These are phyloP conservation scores for Connochaetes taurinus DNA, from an alignment of 2,113 vertebrate genomes.

Conservation along the genomic window DNA sequence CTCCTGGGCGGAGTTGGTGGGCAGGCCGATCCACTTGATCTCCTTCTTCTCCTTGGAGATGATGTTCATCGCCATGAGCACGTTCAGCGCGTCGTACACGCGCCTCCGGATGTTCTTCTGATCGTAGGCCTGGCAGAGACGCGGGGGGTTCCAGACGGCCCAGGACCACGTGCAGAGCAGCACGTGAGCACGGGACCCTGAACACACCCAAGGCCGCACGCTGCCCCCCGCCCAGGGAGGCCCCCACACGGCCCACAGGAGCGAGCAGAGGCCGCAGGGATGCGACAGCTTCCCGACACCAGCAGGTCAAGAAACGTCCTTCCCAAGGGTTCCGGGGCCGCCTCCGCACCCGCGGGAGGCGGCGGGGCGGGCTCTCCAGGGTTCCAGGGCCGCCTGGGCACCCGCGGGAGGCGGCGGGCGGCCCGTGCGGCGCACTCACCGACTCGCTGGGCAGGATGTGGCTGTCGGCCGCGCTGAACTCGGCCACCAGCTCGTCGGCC, in stretches of 20 bases:
- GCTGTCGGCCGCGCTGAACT: slow-evolving; percentile 96
- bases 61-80: slow-evolving; percentile 99
- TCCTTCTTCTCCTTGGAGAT: slow-evolving; percentile 99
- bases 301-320: not conserved
- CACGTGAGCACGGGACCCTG: not conserved
- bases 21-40: slow-evolving; percentile 98
- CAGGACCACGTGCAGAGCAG: not conserved
- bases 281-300: not conserved
- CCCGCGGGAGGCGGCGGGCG: fast-evolving
- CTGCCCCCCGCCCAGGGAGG: fast-evolving
- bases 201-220: not conserved
- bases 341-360: too few relatives aligned
- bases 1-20: slow-evolving; percentile 99
- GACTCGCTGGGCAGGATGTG: slow-evolving; percentile 96
- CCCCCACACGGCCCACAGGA: not conserved
- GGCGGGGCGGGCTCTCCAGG: too few relatives aligned
- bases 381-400: fast-evolving
- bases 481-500: slow-evolving; percentile 96
- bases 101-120: slow-evolving; percentile 99
- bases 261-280: not conserved
- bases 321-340: not conserved
- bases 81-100: slow-evolving; percentile 98
- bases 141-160: not conserved
- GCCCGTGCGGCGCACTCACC: slow-evolving; percentile 79
- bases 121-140: slow-evolving; percentile 91